These are phyloP conservation scores for Axinella damicornis DNA, from an alignment of 37 sponge, comb jelly and placozoan genomes.

Conservation along the genomic window DNA sequence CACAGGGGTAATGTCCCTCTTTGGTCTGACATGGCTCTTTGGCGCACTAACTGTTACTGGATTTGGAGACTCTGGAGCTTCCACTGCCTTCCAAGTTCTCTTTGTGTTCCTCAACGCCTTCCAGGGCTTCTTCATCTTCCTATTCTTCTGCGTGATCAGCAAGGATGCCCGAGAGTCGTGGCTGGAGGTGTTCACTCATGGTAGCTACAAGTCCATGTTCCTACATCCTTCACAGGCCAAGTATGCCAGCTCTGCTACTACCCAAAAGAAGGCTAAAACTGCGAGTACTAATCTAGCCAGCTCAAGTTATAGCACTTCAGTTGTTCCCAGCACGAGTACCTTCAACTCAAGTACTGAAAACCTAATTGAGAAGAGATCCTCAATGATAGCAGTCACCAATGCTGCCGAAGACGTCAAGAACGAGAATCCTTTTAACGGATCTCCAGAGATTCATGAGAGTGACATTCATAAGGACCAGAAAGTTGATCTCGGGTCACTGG, in stretches of 20 bases:
- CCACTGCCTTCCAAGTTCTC: slow-evolving; percentile 5
- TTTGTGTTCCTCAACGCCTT: slow-evolving; percentile 16
- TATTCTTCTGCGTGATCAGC: slow-evolving; percentile 16
- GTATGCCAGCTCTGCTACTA: background rate
- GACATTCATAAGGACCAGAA: background rate
- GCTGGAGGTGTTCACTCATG: background rate
- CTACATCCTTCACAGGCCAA: slow-evolving; percentile 13
- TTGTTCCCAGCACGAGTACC: no score
- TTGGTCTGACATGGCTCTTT: slow-evolving; percentile 51
- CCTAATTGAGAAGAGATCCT: background rate
- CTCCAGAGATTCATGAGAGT: background rate
- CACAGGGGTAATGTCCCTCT: slow-evolving; percentile 46
- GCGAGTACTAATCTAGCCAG: background rate
- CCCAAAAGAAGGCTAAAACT: background rate
- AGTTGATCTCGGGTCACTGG: background rate
- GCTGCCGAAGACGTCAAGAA: background rate
- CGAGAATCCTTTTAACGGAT: background rate
- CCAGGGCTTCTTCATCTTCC: slow-evolving; percentile 31
- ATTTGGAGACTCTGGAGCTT: background rate
- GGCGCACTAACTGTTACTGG: background rate
- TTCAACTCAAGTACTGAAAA: background rate
- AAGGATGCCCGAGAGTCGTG: slow-evolving; percentile 15
- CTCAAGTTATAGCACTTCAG: no score
- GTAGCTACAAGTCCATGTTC: background rate
- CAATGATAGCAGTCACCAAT: background rate